Base-by-base conservation (phyloP, 2,888 invertebrate genomes). In the Petrolisthes manimaculis region DNA sequence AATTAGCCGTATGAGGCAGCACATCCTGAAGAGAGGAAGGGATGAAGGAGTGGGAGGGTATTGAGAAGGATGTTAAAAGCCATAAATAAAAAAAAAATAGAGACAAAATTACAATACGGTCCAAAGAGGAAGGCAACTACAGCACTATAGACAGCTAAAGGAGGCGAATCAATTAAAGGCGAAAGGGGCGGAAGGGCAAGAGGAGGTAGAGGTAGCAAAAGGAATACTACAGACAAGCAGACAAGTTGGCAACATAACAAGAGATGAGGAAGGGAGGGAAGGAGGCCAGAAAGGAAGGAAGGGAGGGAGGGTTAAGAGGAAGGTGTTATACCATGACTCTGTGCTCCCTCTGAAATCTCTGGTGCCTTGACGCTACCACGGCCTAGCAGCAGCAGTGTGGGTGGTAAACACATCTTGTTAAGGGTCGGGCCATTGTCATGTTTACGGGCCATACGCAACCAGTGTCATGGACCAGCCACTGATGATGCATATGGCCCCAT, bases 321-420 rank as follows among this genome's bases (percentile, higher is more conserved):
- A 24, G n/a, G 53, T 37, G 54, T 12, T 83, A 86, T 84, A 87
- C 87, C 87, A 87, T 83, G 71, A 74, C 24, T 55, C 87, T 83
- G 83, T 83, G 67, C 8, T 74, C 83, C 71, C 83, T 84, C 79
- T 84, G 82, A 53, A 84, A 74, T 82, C 74, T 74, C 67, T 82
- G 84, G 51, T 88, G 88, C 24, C 88, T 84, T 37, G 84, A 88
- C 75, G 84, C 69, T 51, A 85, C 84, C 82, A 88, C 84, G 18
- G 88, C 88, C 88, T 88, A 77, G 4, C 37, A 67, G 74, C 79
- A 88, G 88, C 88, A 74, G 53, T 53, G 61, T 74, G 83, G 74
- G n/a, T 56, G 53, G 69, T 71, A 81, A 67, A 53, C n/a, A 61
- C 0, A 53, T 54, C 6, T 67, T 37, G 21, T 14, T 71, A 71